Evolutionary conservation across 2,113 vertebrate species (phyloP).

Genomic region (Condylura cristata): DNA sequence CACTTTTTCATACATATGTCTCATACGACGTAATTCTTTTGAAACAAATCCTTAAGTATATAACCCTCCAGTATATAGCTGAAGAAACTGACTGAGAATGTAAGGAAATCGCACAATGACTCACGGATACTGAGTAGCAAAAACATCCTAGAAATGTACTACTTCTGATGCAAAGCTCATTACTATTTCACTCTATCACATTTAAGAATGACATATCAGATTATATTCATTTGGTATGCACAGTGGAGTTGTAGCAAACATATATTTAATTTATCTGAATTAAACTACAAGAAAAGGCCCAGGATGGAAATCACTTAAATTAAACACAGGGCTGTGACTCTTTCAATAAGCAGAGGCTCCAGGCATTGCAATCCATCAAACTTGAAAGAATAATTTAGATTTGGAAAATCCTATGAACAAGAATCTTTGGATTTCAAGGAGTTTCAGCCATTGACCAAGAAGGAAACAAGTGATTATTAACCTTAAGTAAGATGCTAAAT

Average conservation of each 20-base stretch:
- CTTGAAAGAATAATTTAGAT: conserved; percentile 34
- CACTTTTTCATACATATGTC: not conserved
- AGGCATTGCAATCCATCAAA: not conserved
- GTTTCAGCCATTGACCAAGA: not conserved
- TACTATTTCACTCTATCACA: not conserved
- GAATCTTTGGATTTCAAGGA: not conserved
- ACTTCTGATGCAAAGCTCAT: not conserved
- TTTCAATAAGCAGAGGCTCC: not conserved
- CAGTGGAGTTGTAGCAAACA: conserved; percentile 15
- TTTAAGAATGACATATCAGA: not conserved
- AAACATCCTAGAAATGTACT: not conserved
- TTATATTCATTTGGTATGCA: conserved; percentile 43
- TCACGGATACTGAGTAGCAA: not conserved
- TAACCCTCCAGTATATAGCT: not conserved
- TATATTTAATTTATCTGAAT: conserved; percentile 59
- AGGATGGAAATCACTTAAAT: conserved; percentile 50
- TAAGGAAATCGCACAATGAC: not conserved
- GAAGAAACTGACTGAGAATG: not conserved
- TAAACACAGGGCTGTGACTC: conserved; percentile 42
- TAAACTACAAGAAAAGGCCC: conserved; percentile 27
- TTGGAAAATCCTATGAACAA: conserved; percentile 36
- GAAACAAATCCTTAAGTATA: not conserved
- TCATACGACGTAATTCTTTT: not conserved
- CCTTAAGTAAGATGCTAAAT: not conserved
- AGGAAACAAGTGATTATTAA: not conserved